A percentile compares a stretch with the other conserved stretches of the same genome.
Conservation (phyloP, 2,113 vertebrate species). For the Narcine bancroftii region DNA sequence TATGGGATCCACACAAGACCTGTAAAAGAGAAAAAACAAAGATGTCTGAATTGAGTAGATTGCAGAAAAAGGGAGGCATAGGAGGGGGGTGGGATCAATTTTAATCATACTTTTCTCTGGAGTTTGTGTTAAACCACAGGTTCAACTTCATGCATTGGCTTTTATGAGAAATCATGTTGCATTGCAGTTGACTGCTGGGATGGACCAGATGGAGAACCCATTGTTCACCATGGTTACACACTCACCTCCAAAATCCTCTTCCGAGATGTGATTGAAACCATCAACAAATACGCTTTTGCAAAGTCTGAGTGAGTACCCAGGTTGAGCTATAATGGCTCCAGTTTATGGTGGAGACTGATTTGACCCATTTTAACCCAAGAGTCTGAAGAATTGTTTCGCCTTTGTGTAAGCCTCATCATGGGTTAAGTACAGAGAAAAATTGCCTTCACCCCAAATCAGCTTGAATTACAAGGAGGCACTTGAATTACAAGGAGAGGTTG, state of each 20-base stretch:
- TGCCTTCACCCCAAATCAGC: too few species aligned
- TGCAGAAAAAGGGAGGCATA: background rate
- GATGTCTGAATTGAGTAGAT: background rate
- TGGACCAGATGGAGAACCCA: conserved; percentile 85
- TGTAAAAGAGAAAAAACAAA: background rate
- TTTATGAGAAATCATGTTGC: background rate
- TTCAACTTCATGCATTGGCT: background rate
- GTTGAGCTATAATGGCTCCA: background rate
- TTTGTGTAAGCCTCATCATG: background rate
- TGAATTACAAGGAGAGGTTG: too few species aligned
- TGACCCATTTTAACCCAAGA: background rate
- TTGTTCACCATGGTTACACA: conserved; percentile 93
- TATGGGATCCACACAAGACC: background rate
- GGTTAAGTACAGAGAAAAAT: background rate
- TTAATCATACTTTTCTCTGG: background rate
- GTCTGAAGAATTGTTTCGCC: background rate
- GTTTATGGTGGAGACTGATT: background rate
- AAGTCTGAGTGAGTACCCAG: conserved; percentile 76
- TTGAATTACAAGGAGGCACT: too few species aligned
- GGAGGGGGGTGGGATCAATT: too few species aligned
- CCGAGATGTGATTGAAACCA: conserved; percentile 89
- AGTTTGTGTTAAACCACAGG: background rate
- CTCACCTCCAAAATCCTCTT: conserved; percentile 97
- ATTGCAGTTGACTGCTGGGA: conserved; percentile 93
- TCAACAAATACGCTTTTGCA: conserved; percentile 91